Base-by-base conservation (phyloP, 1,140 invertebrate species). In the Neotoxoptera formosana region DNA sequence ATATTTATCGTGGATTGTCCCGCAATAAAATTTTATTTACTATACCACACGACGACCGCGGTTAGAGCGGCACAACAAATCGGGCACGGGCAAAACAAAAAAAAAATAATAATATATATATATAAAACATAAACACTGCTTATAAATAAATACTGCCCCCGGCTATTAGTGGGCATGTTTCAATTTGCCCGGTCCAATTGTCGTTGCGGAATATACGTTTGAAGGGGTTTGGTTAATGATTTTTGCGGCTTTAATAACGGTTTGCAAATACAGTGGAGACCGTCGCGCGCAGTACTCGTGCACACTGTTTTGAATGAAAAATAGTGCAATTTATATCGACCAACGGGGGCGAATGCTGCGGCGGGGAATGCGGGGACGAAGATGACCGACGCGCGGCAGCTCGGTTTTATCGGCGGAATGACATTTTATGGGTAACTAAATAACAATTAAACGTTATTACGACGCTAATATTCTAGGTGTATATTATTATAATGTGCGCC, bases 11-110 rank as follows among this genome's bases (percentile, higher is more conserved):
- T 34, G 91, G 47, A 92, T 91, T 83, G 56, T 21, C 45, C 47
- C 0, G 53, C 90, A 92, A 92, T 92, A 92, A 92, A 92, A 92
- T 92, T 83, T 47, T 92, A 92, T 92, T 92, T 92, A 83, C 91
- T 76, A 23, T 83, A 88, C 34, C 41, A 9, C 36, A 86, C 83
- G 9, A 76, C 67, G 34, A 88, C 48, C 87, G 48, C 48, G 87
- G 48, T 36, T 88, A 53, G 87, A 23, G 48, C n/a, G 25, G n/a
- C 20, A 48, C 30, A 34, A 34, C 86, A 48, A 87, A 87, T 87
- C 84, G 84, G 41, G 41, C 20, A 87, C 25, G 21, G 47, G 84
- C 25, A 1, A 87, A 87, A 48, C 48, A 45, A 81, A 34, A 81
- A 81, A 81, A 41, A 41, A 41, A 41, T 41, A 41, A 41, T 41